Base-by-base conservation (phyloP, 1,140 invertebrate genomes). In the Venturia canescens region DNA sequence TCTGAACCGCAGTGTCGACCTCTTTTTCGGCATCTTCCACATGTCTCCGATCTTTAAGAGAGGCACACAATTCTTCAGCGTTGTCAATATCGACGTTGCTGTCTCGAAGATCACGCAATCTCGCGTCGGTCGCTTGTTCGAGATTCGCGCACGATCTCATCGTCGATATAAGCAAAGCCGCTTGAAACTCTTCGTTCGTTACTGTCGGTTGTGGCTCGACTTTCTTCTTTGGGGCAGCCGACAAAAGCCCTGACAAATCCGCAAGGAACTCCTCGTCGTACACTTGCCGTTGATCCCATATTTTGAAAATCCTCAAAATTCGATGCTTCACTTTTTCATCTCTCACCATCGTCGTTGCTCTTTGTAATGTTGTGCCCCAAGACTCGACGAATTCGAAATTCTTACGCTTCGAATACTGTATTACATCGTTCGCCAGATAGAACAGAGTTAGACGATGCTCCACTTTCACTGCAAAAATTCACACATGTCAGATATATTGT, bases 371-470 rank as follows among this genome's bases (percentile, higher is more conserved):
- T 27, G 96, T 96, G 31, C 96, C 97, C 96, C 98, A 99, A 84
- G 96, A 97, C 82, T 97, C 96, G 0, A 98, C 96, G 91, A 97
- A 97, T 81, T 96, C 96, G 87, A 95, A 96, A 83, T 96, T 96
- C 90, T 98, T 98, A 81, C 97, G 93, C 87, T 98, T 98, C 80
- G 97, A 98, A 87, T 98, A 98, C 88, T 99, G 98, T 86, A 98
- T 97, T 27, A 99, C 97, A 94, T 99, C 98, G 92, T 99, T 99
- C 26, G 97, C 97, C 86, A 99, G 92, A 91, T 99, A 98, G 91
- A 98, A 98, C n/a, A 99, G 90, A 1, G 96, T 95, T 57, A 99
- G 90, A 48, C 97, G 93, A 88, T 98, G 97, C 83, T 97, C 96
- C 15, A 96, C 94, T 91, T 96, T 96, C 29, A 96, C 96, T 96